Conservation (phyloP, 2,113 vertebrate genomes). For the Brienomyrus brachyistius region DNA sequence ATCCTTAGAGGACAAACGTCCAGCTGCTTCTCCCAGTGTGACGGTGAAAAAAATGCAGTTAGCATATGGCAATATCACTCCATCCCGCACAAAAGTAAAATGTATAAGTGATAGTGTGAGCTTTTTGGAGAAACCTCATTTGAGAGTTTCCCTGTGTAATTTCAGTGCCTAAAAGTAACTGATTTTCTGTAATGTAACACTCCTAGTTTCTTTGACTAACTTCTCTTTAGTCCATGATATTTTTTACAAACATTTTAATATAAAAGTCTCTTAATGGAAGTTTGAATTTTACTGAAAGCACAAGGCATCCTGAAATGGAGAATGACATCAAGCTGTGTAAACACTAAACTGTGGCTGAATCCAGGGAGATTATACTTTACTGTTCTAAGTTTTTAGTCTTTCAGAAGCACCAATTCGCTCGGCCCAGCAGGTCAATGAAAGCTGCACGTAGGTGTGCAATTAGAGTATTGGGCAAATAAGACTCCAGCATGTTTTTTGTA, state of each 20-base stretch:
- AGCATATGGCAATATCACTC: background rate
- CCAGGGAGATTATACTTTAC: background rate
- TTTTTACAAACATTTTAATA: background rate
- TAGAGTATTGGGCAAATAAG: slow-evolving; percentile 17
- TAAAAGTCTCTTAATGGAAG: background rate
- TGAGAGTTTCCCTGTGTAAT: background rate
- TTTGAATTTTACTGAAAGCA: background rate
- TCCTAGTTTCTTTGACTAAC: background rate
- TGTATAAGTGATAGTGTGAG: too few species aligned
- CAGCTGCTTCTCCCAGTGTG: background rate
- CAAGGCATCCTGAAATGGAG: background rate
- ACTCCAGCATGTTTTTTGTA: slow-evolving; percentile 40
- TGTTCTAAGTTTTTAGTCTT: background rate
- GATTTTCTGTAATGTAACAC: background rate
- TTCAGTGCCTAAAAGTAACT: background rate
- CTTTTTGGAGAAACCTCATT: background rate
- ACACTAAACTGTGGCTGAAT: background rate
- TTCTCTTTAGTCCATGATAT: background rate
- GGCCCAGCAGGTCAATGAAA: background rate
- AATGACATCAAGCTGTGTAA: background rate
- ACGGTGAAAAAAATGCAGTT: background rate
- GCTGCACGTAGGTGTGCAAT: background rate
- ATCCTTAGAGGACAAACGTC: background rate
- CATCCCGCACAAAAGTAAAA: background rate
- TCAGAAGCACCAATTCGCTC: background rate